Evolutionary conservation across 2,113 vertebrate genomes (phyloP).

Genomic region (Callopanchax toddi): DNA sequence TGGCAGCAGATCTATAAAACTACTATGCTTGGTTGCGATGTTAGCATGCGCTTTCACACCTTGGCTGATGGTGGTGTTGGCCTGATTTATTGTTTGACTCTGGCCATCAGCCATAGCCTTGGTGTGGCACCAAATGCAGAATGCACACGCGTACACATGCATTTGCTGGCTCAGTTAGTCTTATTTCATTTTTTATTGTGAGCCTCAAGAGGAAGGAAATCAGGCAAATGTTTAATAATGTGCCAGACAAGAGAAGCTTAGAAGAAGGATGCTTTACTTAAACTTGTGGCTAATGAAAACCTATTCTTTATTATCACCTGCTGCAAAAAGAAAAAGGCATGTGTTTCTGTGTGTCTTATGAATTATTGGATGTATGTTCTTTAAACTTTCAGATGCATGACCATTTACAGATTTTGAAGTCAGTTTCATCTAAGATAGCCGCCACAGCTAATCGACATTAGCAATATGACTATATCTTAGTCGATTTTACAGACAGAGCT

Average conservation of each 20-base stretch:
- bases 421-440: too few species aligned
- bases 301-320: background rate
- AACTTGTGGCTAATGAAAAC: conserved; percentile 3
- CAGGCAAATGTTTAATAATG: conserved; percentile 2
- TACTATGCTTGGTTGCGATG: conserved; percentile 39
- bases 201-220: background rate
- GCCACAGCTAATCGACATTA: too few species aligned
- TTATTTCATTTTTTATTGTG: conserved; percentile 24
- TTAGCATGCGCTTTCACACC: conserved; percentile 54
- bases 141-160: background rate
- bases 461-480: too few species aligned
- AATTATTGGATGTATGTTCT: too few species aligned
- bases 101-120: conserved; percentile 22
- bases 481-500: too few species aligned
- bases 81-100: conserved; percentile 38
- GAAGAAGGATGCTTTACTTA: conserved; percentile 7
- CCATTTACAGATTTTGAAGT: too few species aligned
- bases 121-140: conserved; percentile 1
- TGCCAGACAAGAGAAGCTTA: conserved; percentile 3
- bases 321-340: too few species aligned
- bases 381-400: too few species aligned
- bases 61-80: conserved; percentile 38
- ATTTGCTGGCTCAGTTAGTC: conserved; percentile 7
- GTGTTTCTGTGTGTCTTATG: too few species aligned
- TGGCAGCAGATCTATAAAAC: conserved; percentile 52